Base-by-base conservation (phyloP, 2,113 vertebrate species). In the Salvelinus sp. region DNA sequence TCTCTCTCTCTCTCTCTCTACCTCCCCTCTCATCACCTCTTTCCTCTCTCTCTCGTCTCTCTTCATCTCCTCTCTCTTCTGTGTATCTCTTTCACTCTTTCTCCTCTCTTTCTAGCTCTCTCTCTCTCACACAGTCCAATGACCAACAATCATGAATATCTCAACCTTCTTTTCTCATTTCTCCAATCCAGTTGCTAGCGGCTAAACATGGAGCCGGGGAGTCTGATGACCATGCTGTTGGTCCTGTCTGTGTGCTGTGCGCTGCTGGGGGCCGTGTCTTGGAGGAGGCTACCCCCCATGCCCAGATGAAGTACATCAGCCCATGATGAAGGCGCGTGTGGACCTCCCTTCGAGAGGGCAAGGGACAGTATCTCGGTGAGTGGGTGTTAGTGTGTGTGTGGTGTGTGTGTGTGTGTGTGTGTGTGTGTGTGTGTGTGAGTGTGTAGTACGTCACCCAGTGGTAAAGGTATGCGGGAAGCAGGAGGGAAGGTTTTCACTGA, bases 241-340 rank as follows among this genome's bases (percentile, higher is more conserved):
- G 79, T 82, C 81, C 72, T 75, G 72, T 86, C 70, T 94, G 89
- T 79, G 77, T 93, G 75, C 90, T 96, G 85, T 96, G 85, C 86
- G 88, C 76, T 91, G 85, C 77, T 92, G 84, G 87, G 67, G 16
- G 88, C 25, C 82, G 57, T 30, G 47, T 83, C 74, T 91, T 1
- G 95, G 95, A 20, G 97, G 96, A 60, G 95, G 96, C 30, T 99
- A 98, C 3, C 90, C 95, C 93, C 93, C 38, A 85, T 94, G 30
- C 85, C 91, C 96, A 97, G 44, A 95, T 97, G 90, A 97, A 99
- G 89, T 98, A 99, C 88, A 92, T 96, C 97, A 98, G 88, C 98
- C 97, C 81, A 97, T 99, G 97, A 94, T 98, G 91, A 99, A 99
- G 88, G 98, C n/a, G n/a, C n/a, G n/a, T n/a, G n/a, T n/a, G 98